Conservation (phyloP, 92 coral and sea anemone species). For the Palythoa grandis region DNA sequence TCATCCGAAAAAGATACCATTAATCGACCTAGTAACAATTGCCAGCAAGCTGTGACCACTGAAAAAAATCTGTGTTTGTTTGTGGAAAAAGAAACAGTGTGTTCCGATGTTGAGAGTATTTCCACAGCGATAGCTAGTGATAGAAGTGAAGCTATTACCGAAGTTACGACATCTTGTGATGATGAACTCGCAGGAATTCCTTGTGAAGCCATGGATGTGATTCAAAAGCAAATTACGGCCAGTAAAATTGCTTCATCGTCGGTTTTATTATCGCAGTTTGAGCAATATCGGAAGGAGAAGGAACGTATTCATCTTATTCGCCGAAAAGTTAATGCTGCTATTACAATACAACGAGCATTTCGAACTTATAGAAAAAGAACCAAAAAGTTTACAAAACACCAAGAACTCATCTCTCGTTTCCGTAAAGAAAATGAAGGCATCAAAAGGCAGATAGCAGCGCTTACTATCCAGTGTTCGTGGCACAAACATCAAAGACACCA, state of each 20-base stretch:
- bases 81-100: not conserved
- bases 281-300: constrained; percentile 74
- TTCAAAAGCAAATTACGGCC: not conserved
- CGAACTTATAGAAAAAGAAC: constrained; percentile 50
- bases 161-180: not conserved
- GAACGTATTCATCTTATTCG: constrained; percentile 81
- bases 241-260: not conserved
- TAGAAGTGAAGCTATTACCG: not conserved
- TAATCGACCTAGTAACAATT: not conserved
- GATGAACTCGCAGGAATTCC: not conserved
- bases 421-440: constrained; percentile 75
- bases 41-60: not conserved
- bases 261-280: not conserved
- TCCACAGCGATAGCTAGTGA: not conserved
- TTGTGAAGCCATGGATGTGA: not conserved
- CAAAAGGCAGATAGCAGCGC: constrained; percentile 71
- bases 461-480: constrained; percentile 81
- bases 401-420: constrained; percentile 55
- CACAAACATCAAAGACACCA: constrained; percentile 57
- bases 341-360: constrained; percentile 77
- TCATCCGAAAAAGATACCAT: not conserved
- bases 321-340: constrained; percentile 86
- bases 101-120: not conserved
- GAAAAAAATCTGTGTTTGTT: not conserved
- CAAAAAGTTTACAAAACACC: constrained; percentile 36